Conservation (phyloP, 2,888 invertebrate genomes). For the Suillia variegata region DNA sequence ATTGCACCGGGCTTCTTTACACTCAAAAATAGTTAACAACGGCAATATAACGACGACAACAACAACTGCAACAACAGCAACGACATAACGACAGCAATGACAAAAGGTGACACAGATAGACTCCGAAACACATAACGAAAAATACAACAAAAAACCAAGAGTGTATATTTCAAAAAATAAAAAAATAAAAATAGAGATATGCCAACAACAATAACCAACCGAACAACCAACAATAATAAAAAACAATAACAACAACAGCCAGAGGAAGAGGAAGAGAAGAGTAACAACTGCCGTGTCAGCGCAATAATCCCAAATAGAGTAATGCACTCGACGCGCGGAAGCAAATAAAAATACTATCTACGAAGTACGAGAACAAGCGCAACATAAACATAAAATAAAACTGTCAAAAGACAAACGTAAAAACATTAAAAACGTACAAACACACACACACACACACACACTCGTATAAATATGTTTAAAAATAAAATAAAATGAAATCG, state of each 20-base stretch:
- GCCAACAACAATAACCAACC: neutral
- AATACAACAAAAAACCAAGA: no score
- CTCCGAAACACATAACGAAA: no score
- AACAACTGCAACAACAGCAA: neutral
- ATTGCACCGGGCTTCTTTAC: neutral
- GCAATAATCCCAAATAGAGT: constrained; percentile 3
- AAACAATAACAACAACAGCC: neutral
- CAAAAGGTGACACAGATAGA: neutral
- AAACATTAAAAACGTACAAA: neutral
- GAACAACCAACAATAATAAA: no score
- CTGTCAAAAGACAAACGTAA: neutral
- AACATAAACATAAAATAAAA: neutral
- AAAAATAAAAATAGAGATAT: neutral
- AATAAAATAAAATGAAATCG: neutral
- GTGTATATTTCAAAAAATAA: no score
- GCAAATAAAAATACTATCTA: neutral
- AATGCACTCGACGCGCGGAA: constrained; percentile 13
- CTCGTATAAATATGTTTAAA: neutral
- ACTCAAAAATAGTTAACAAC: neutral
- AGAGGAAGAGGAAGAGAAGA: neutral
- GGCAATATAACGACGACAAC: neutral
- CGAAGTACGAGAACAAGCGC: neutral
- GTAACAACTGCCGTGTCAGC: constrained; percentile 9
- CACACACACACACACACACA: no score
- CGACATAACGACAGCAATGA: neutral